phyloP scores from a whole-genome alignment of 2,797 vertebrate species.

The Melanotaenia nigrans region DNA sequence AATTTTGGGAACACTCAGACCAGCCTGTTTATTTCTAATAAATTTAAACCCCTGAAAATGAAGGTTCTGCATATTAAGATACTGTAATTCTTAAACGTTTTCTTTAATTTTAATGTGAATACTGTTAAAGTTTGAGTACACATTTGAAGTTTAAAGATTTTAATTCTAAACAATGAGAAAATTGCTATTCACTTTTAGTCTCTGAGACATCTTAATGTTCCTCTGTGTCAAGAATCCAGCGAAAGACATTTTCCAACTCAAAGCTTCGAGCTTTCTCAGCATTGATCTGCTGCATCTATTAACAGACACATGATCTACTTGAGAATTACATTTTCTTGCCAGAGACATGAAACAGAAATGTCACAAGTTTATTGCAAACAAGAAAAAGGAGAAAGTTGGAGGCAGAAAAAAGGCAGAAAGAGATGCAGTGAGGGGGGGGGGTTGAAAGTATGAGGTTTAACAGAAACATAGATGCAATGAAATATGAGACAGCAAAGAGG shows the following conservation, averaged over 20 bases:
- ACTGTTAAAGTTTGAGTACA: too few species aligned
- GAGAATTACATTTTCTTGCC: not conserved
- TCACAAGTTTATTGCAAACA: slow-evolving; percentile 14
- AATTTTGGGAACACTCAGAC: too few species aligned
- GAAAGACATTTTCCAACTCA: slow-evolving; percentile 7
- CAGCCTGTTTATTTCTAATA: too few species aligned
- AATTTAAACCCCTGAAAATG: too few species aligned
- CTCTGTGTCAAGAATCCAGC: slow-evolving; percentile 3
- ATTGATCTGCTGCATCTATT: slow-evolving; percentile 38
- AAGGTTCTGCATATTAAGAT: too few species aligned
- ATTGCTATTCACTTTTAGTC: not conserved
- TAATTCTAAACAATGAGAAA: too few species aligned
- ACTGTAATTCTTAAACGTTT: too few species aligned
- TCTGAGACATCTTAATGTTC: not conserved
- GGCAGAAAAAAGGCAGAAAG: not conserved
- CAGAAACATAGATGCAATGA: slow-evolving; percentile 18
- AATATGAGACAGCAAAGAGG: slow-evolving; percentile 18
- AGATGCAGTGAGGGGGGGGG: slow-evolving; percentile 12
- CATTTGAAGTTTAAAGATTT: not conserved
- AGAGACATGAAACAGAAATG: slow-evolving; percentile 24
- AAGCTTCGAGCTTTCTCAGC: slow-evolving; percentile 3
- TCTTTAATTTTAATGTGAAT: too few species aligned
- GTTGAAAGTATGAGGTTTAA: slow-evolving; percentile 3
- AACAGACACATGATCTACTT: slow-evolving; percentile 32
- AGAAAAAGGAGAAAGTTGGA: slow-evolving; percentile 1